Evolutionary conservation across 1,140 invertebrate genomes (phyloP).

Genomic region (Berghia stephanieae): DNA sequence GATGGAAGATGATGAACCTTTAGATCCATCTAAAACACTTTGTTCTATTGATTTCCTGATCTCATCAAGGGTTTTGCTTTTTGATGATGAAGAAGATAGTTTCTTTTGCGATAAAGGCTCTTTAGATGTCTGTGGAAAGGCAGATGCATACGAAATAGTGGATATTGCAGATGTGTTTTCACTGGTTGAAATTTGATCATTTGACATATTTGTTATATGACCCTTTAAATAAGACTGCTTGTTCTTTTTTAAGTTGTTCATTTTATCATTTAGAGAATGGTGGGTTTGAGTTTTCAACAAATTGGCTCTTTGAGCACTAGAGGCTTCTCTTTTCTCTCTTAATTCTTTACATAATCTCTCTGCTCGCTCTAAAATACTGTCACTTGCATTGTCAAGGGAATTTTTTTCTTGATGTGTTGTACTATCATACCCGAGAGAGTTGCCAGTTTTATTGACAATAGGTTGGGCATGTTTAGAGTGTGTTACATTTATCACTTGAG

Average conservation of each 20-base stretch:
- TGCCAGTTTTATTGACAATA: too few relatives aligned
- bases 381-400: neutral
- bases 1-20: too few relatives aligned
- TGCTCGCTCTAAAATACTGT: conserved; percentile 5
- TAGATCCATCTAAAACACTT: conserved; percentile 21
- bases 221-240: conserved; percentile 4
- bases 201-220: neutral
- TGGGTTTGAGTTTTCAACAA: neutral
- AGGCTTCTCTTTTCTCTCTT: neutral
- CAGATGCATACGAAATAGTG: too few relatives aligned
- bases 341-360: conserved; percentile 16
- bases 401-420: neutral
- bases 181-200: too few relatives aligned
- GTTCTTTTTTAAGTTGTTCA: neutral
- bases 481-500: too few relatives aligned
- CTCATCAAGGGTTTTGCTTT: neutral
- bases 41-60: conserved; percentile 20
- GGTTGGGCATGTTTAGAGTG: too few relatives aligned
- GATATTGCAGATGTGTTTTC: too few relatives aligned
- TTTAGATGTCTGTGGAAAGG: too few relatives aligned
- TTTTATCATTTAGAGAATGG: neutral
- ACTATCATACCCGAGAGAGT: too few relatives aligned
- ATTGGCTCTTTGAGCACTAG: neutral
- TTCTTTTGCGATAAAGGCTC: too few relatives aligned
- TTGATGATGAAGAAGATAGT: neutral